Percentiles rank a stretch among this genome's conserved stretches.
Conservation (phyloP, 2,797 vertebrate species). For the Margarornis squamiger region DNA sequence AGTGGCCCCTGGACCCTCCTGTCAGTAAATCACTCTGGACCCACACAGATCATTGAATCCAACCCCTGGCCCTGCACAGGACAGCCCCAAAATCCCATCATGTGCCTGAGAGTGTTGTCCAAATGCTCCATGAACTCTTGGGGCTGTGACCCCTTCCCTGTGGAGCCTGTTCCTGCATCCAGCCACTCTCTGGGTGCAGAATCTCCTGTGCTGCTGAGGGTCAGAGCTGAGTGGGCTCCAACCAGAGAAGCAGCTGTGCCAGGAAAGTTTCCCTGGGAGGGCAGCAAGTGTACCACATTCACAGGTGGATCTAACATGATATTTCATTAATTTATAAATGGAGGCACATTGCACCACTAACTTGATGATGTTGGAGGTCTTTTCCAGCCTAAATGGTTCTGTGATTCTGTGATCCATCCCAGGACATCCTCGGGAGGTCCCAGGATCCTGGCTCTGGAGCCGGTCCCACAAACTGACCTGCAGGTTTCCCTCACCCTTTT, state of each 20-base stretch:
- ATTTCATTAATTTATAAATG: background rate
- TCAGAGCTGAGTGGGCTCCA: background rate
- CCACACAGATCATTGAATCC: background rate
- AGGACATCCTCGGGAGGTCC: background rate
- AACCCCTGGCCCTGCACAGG: fast-evolving
- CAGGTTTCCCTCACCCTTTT: background rate
- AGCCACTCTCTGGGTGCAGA: background rate
- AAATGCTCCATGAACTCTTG: background rate
- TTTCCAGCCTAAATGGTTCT: background rate
- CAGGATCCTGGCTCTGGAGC: background rate
- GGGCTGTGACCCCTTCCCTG: background rate
- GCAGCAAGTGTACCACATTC: background rate
- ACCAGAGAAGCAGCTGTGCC: background rate
- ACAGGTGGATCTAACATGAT: background rate
- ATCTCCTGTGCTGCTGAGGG: background rate
- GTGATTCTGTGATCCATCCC: background rate
- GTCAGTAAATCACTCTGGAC: background rate
- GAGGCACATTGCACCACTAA: background rate
- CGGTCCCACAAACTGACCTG: fast-evolving
- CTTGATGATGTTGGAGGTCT: background rate
- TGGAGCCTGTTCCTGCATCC: background rate
- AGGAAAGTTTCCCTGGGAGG: background rate
- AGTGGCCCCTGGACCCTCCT: background rate
- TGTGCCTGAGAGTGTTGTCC: background rate
- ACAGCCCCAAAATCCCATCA: background rate